These are phyloP conservation scores for Aeoliscus strigatus DNA, from an alignment of 2,797 vertebrate genomes.

Conservation along the genomic window DNA sequence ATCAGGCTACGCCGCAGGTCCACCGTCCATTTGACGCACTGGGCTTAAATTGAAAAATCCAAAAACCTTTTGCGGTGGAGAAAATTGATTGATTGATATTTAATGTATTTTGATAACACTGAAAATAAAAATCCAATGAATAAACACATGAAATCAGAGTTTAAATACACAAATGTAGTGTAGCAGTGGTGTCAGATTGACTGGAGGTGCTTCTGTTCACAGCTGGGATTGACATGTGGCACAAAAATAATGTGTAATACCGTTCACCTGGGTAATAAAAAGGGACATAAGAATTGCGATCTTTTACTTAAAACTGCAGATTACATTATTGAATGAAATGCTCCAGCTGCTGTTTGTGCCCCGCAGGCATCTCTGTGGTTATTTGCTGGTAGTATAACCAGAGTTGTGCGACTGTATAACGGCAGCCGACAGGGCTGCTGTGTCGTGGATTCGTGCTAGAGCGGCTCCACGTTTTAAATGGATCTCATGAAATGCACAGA, in stretches of 20 bases:
- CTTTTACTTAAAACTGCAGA: constrained; percentile 77
- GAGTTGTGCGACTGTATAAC: constrained; percentile 54
- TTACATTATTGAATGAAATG: constrained; percentile 81
- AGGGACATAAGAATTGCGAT: constrained; percentile 65
- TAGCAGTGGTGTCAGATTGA: no score
- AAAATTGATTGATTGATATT: no score
- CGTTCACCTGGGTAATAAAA: constrained; percentile 70
- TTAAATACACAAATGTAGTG: no score
- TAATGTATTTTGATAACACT: no score
- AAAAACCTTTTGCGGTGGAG: no score
- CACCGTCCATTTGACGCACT: no score
- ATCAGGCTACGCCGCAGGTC: no score
- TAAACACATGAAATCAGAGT: no score
- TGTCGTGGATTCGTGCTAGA: constrained; percentile 51
- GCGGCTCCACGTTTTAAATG: constrained; percentile 71
- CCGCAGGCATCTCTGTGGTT: constrained; percentile 76
- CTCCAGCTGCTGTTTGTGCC: constrained; percentile 72
- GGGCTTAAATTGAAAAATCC: no score
- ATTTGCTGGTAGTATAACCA: constrained; percentile 62
- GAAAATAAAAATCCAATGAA: no score
- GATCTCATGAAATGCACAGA: constrained; percentile 76
- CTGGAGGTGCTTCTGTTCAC: no score
- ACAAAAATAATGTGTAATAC: constrained; percentile 52
- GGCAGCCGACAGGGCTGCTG: constrained; percentile 55
- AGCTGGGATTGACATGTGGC: constrained; percentile 55